Evolutionary conservation across 2,888 invertebrate species (phyloP).

Genomic region (Callimorpha dominula): DNA sequence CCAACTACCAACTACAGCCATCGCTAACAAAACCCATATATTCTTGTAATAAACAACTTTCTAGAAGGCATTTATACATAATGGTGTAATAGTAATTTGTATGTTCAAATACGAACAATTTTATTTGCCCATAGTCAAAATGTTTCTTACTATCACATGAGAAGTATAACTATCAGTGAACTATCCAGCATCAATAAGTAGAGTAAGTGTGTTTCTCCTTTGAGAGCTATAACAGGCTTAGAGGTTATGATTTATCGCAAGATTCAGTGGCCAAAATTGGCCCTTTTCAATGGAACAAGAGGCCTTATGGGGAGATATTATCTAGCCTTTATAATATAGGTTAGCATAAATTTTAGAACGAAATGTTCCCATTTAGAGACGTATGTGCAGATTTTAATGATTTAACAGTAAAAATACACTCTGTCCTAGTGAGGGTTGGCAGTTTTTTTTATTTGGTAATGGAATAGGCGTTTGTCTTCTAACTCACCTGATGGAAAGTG

Average conservation of each 20-base stretch:
- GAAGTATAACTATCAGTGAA: constrained; percentile 1
- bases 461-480: too few relatives aligned
- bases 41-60: too few relatives aligned
- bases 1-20: neutral
- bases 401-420: neutral
- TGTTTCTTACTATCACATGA: neutral
- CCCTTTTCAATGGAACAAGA: constrained; percentile 14
- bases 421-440: too few relatives aligned
- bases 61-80: too few relatives aligned
- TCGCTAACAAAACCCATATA: neutral
- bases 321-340: neutral
- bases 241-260: constrained; percentile 20
- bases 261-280: constrained; percentile 15
- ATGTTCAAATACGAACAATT: too few relatives aligned
- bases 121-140: neutral
- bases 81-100: too few relatives aligned
- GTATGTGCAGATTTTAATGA: neutral
- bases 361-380: neutral
- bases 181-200: constrained; percentile 18
- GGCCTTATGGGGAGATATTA: constrained; percentile 12
- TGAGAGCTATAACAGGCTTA: constrained; percentile 24
- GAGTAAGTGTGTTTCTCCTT: constrained; percentile 19
- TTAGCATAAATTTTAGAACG: neutral
- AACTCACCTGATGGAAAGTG: too few relatives aligned
- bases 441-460: too few relatives aligned